phyloP scores from a whole-genome alignment of 2,888 invertebrate genomes.

The Taenaris catops region DNA sequence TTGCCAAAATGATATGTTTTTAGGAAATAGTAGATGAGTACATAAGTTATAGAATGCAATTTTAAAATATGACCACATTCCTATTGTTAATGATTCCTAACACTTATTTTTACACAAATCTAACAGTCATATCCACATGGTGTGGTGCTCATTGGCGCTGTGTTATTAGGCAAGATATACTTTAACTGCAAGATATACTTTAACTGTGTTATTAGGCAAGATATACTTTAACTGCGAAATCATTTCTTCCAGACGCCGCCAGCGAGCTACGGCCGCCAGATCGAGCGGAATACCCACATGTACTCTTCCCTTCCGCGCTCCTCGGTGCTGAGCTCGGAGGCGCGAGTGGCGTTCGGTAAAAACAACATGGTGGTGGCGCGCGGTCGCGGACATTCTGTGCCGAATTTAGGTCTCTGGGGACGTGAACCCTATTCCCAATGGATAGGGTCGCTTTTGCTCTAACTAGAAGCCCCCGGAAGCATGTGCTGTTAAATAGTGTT shows the following conservation, averaged over 20 bases:
- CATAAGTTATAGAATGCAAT: too few species aligned
- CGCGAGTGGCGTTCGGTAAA: slow-evolving; percentile 89
- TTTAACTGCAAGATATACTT: background rate
- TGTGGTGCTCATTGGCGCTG: too few species aligned
- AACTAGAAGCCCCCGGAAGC: slow-evolving; percentile 7
- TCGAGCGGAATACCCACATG: slow-evolving; percentile 82
- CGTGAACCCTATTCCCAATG: slow-evolving; percentile 28
- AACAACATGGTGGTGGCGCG: slow-evolving; percentile 65
- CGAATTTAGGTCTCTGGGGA: slow-evolving; percentile 89
- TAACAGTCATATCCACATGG: too few species aligned
- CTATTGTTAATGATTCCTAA: too few species aligned
- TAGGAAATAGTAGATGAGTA: too few species aligned
- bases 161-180: too few species aligned
- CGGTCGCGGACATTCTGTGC: slow-evolving; percentile 87
- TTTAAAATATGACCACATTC: too few species aligned
- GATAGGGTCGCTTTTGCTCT: slow-evolving; percentile 16
- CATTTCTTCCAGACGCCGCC: slow-evolving; percentile 86
- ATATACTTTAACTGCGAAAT: background rate
- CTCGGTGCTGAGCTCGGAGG: slow-evolving; percentile 75
- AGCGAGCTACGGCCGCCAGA: slow-evolving; percentile 86
- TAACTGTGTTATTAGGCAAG: too few species aligned
- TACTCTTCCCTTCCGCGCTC: slow-evolving; percentile 90
- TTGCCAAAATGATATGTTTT: too few species aligned
- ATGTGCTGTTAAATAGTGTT: slow-evolving; percentile 5
- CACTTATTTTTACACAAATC: too few species aligned